Evolutionary conservation across 2,113 vertebrate genomes (phyloP).

Genomic region (Castor canadensis): DNA sequence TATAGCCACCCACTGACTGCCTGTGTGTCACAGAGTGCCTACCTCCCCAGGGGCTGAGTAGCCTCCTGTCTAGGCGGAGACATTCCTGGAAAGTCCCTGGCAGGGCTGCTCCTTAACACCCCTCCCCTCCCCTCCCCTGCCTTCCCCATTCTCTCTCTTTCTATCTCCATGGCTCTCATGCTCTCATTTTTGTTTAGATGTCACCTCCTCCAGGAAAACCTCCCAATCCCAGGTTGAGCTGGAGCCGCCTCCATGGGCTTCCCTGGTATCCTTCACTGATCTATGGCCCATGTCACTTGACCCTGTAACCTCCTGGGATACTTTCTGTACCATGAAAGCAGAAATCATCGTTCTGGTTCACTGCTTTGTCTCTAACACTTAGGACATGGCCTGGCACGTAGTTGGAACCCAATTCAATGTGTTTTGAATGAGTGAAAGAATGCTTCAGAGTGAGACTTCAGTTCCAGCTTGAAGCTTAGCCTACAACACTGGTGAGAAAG

Average conservation of each 20-base stretch:
- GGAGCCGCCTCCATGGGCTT: background rate
- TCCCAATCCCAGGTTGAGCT: background rate
- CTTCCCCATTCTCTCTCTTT: no score
- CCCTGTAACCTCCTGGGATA: background rate
- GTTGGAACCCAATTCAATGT: background rate
- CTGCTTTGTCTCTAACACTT: rapidly evolving
- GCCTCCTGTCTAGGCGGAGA: background rate
- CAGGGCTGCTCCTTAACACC: background rate
- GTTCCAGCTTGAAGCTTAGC: background rate
- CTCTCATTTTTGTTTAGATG: background rate
- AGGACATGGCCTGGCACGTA: background rate
- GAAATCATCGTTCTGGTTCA: background rate
- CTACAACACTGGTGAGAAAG: background rate
- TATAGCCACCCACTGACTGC: rapidly evolving
- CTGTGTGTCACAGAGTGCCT: background rate
- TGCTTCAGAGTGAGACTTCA: background rate
- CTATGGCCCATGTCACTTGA: rapidly evolving
- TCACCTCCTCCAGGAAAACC: background rate
- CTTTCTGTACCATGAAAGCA: background rate
- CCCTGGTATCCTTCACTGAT: rapidly evolving
- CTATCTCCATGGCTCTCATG: background rate
- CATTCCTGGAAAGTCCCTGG: background rate
- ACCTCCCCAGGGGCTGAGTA: background rate
- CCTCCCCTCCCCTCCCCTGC: no score
- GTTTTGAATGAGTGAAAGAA: background rate